Conservation (phyloP, 1,140 invertebrate genomes). For the Eurosta solidaginis region DNA sequence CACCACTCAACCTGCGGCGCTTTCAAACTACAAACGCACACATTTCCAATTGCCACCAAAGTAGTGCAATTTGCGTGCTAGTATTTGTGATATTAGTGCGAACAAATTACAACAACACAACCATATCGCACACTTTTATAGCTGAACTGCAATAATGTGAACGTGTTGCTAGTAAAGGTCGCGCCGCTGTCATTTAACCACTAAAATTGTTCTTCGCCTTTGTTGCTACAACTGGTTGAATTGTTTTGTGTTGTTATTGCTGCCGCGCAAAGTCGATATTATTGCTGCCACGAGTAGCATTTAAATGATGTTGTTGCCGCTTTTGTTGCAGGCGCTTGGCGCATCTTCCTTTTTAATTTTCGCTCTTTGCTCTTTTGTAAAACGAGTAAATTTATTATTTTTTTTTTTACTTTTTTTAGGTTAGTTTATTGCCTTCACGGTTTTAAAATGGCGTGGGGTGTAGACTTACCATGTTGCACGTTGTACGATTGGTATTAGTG, state of each 20-base stretch:
- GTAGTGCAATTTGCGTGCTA: slow-evolving; percentile 20
- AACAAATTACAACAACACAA: neutral
- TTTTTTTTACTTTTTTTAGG: neutral
- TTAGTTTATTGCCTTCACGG: neutral
- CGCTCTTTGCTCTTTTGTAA: neutral
- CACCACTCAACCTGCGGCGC: neutral
- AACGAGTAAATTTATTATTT: neutral
- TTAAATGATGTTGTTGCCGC: neutral
- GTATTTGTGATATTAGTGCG: slow-evolving; percentile 18
- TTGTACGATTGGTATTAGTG: neutral
- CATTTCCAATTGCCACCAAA: slow-evolving; percentile 17
- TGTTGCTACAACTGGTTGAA: neutral
- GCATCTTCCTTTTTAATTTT: neutral
- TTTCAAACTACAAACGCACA: too few species aligned
- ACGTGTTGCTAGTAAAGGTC: slow-evolving; percentile 4
- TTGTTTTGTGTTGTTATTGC: neutral
- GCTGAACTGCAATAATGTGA: neutral
- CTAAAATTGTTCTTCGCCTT: neutral
- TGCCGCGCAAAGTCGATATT: neutral
- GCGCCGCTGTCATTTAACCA: neutral
- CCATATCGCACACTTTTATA: neutral
- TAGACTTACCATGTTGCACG: neutral
- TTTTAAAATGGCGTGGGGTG: neutral
- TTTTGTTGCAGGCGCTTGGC: neutral
- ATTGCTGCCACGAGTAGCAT: neutral